A percentile compares a stretch with the other conserved stretches of the same genome.
Conservation (phyloP, 2,797 vertebrate genomes). For the Tenualosa thibaudeaui region DNA sequence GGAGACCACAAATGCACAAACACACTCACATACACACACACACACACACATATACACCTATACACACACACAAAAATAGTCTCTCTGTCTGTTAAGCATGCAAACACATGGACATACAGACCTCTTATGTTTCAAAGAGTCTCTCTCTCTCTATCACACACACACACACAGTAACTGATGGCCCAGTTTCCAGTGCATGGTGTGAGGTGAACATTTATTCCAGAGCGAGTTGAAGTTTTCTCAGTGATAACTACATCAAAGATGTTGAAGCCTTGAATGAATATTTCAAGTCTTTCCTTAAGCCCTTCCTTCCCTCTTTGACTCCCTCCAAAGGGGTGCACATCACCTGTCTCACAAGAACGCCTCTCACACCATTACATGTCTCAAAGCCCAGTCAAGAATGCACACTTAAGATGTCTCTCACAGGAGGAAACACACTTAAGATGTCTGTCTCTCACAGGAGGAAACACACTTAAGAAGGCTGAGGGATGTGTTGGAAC, state of each 20-base stretch:
- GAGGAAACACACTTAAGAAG: not conserved
- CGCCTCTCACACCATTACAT: not conserved
- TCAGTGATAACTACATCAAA: not conserved
- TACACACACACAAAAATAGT: not conserved
- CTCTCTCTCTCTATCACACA: not conserved
- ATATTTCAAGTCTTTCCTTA: not conserved
- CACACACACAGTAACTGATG: not conserved
- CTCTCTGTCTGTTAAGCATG: not conserved
- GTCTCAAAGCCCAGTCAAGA: not conserved
- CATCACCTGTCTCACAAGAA: not conserved
- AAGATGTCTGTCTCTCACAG: not conserved
- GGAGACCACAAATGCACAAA: not conserved
- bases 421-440: not conserved
- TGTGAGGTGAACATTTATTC: not conserved
- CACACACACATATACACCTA: not conserved
- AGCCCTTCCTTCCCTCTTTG: not conserved
- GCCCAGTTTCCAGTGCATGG: not conserved
- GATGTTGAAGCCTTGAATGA: not conserved
- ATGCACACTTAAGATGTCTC: not conserved
- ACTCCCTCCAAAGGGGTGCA: not conserved
- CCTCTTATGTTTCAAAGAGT: not conserved
- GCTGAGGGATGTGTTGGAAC: too few species aligned
- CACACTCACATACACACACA: too few species aligned
- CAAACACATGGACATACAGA: not conserved
- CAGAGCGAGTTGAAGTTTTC: not conserved